Evolutionary conservation across 2,888 invertebrate species (phyloP).

Genomic region (Apodemia hepburni): DNA sequence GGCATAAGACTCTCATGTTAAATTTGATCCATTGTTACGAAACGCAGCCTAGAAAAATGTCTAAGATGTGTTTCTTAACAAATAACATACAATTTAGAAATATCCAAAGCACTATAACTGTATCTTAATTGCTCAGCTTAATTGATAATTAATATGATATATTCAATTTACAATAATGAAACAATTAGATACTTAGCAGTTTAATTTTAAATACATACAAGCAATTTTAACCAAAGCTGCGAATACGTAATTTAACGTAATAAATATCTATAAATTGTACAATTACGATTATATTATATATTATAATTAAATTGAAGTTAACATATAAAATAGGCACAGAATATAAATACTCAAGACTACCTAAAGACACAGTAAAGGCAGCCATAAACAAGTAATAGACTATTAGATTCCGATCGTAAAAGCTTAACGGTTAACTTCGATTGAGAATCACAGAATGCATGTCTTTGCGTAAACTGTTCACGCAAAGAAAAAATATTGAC

Average conservation of each 20-base stretch:
- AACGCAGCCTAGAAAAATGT: neutral
- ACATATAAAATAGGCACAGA: neutral
- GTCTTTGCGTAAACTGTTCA: constrained; percentile 11
- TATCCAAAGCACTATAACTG: neutral
- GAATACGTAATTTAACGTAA: neutral
- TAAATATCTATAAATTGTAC: neutral
- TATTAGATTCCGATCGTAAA: constrained; percentile 13
- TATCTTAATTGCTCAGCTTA: too few relatives aligned
- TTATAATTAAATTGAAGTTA: neutral
- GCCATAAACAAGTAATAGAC: constrained; percentile 7
- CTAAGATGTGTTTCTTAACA: too few relatives aligned
- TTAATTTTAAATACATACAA: neutral
- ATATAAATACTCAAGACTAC: constrained; percentile 2
- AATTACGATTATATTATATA: too few relatives aligned
- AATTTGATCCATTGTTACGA: neutral
- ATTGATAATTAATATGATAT: neutral
- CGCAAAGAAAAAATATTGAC: constrained; percentile 4
- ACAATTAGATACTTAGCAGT: neutral
- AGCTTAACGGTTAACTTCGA: constrained; percentile 11
- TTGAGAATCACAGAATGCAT: constrained; percentile 1
- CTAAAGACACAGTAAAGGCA: constrained; percentile 5
- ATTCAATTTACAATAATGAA: neutral
- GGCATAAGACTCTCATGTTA: neutral
- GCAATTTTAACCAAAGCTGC: neutral
- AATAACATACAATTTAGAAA: too few relatives aligned